Base-by-base conservation (phyloP, 2,888 invertebrate species). In the Vannuccia rotundouncinata region DNA sequence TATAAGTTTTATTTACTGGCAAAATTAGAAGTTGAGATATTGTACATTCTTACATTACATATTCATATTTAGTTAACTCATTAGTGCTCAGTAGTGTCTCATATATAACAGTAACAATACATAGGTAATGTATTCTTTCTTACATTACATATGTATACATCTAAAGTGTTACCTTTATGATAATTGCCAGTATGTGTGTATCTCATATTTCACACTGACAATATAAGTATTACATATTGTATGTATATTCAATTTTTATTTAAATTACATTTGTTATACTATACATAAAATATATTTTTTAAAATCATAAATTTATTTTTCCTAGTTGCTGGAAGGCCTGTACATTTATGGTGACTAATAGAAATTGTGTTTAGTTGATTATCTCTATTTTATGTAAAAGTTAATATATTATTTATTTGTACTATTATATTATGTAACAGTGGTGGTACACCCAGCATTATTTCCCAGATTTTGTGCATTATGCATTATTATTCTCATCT, bases 291-390 rank as follows among this genome's bases (percentile, higher is more conserved):
- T n/a, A n/a, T n/a, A n/a, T n/a, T n/a, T n/a, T n/a, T n/a, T n/a
- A n/a, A n/a, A n/a, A n/a, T n/a, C n/a, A n/a, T n/a, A n/a, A n/a
- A n/a, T n/a, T n/a, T n/a, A n/a, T 45, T 45, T 5, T 13, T 45
- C 10, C 45, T 45, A 5, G 17, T 13, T 45, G 45, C 45, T 45
- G 45, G 45, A 17, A 45, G 45, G 45, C 45, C 45, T 45, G n/a
- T 45, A 45, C 45, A 45, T 45, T 17, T 45, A 45, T 45, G 45
- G 45, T 45, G 45, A 45, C 45, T 45, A 45, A 45, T 45, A 45
- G 45, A 45, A 45, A 66, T 66, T 66, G 66, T 66, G 66, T 66
- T 66, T 66, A 22, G 66, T 2, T 66, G 66, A 66, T 66, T 66
- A 66, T 66, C 45, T 45, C 45, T 45, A 45, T 45, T 45, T 45